phyloP scores from a whole-genome alignment of 64 coral and sea anemone species.

The Dendronephthya gigantea region DNA sequence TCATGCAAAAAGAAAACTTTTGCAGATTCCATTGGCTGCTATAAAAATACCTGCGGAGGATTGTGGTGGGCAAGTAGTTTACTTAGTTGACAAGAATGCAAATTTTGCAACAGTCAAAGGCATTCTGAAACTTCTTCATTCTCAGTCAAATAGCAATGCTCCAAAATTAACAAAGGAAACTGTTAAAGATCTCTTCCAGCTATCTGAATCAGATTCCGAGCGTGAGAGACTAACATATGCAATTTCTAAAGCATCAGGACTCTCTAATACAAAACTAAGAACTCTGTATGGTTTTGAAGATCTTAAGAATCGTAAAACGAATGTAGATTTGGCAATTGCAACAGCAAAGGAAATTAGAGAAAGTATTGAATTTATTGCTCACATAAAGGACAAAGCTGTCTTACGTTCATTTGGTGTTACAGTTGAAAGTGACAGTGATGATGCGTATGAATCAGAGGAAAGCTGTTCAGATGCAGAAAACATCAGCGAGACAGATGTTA shows the following conservation, averaged over 20 bases:
- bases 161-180: slow-evolving; percentile 41
- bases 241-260: slow-evolving; percentile 32
- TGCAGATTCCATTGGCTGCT: slow-evolving; percentile 48
- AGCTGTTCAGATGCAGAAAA: slow-evolving; percentile 28
- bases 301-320: slow-evolving; percentile 33
- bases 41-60: slow-evolving; percentile 42
- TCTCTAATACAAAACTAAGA: slow-evolving; percentile 41
- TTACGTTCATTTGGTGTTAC: slow-evolving; percentile 27
- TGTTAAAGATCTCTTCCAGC: slow-evolving; percentile 31
- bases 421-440: slow-evolving; percentile 34
- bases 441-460: background rate
- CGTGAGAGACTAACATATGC: slow-evolving; percentile 44
- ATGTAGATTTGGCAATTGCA: slow-evolving; percentile 39
- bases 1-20: slow-evolving; percentile 32
- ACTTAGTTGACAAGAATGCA: slow-evolving; percentile 49
- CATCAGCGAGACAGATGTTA: background rate
- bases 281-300: slow-evolving; percentile 46
- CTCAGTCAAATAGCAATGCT: slow-evolving; percentile 21
- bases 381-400: slow-evolving; percentile 41
- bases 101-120: slow-evolving; percentile 44
- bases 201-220: slow-evolving; percentile 47
- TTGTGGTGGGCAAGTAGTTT: slow-evolving; percentile 41
- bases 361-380: slow-evolving; percentile 42
- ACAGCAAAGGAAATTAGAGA: slow-evolving; percentile 44
- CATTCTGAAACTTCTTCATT: slow-evolving; percentile 39